phyloP scores from a whole-genome alignment of 2,797 vertebrate genomes.

The Tarsius wallacei region DNA sequence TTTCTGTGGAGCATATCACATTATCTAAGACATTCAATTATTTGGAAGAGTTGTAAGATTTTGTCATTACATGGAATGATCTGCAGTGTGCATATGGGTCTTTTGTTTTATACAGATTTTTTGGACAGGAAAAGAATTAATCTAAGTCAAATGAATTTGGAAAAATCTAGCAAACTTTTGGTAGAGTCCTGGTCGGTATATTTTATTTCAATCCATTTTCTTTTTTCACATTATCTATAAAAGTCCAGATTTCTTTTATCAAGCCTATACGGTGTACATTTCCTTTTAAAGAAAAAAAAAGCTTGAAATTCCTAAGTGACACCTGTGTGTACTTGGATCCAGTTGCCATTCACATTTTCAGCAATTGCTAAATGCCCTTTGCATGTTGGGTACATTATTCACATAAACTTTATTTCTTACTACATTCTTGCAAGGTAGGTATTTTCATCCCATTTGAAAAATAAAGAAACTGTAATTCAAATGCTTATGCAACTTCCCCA shows the following conservation, averaged over 20 bases:
- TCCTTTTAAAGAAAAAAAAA: conserved; percentile 32
- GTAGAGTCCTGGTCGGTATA: background rate
- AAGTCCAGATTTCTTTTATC: conserved; percentile 43
- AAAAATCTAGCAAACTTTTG: conserved; percentile 59
- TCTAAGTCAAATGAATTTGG: conserved; percentile 68
- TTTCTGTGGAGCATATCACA: background rate
- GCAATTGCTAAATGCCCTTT: background rate
- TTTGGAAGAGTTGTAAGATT: conserved; percentile 43
- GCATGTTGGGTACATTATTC: background rate
- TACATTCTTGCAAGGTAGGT: background rate
- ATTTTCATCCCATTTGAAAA: conserved; percentile 31
- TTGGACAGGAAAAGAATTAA: conserved; percentile 33
- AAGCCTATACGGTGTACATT: background rate
- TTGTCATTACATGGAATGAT: conserved; percentile 10
- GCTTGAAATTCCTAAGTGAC: conserved; percentile 19
- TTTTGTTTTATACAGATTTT: conserved; percentile 62
- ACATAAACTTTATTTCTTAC: conserved; percentile 35
- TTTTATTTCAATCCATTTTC: conserved; percentile 56
- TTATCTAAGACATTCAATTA: background rate
- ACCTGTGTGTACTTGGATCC: background rate
- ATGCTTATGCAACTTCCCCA: conserved; percentile 14
- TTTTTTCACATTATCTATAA: conserved; percentile 38
- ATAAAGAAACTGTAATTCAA: background rate
- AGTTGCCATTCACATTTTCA: background rate
- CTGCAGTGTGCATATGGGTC: conserved; percentile 1